Conservation (phyloP, 2,888 invertebrate genomes). For the Spilarctia lutea region DNA sequence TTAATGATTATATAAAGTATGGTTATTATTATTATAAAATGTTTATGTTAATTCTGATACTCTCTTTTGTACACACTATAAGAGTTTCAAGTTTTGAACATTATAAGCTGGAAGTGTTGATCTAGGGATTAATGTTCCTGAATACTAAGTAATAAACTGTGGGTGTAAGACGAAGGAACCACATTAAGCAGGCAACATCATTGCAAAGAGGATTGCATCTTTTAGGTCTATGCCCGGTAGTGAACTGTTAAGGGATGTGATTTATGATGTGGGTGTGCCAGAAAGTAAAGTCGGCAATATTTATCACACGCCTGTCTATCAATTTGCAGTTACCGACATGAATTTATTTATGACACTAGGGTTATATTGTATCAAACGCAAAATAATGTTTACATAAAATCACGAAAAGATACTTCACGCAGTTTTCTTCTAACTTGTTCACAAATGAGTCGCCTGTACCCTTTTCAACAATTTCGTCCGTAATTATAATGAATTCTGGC, state of each 20-base stretch:
- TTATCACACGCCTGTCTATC: no score
- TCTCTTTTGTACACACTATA: no score
- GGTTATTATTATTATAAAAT: background rate
- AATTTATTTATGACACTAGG: background rate
- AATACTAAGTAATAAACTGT: no score
- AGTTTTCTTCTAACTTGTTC: constrained; percentile 25
- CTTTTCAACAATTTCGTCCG: constrained; percentile 29
- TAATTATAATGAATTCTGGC: constrained; percentile 17
- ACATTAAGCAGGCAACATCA: no score
- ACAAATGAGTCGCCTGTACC: constrained; percentile 5
- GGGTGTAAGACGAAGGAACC: no score
- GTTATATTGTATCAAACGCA: constrained; percentile 4
- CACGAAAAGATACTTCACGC: constrained; percentile 56
- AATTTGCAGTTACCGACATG: no score
- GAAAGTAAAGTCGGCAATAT: background rate
- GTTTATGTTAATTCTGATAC: background rate
- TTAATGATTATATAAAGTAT: background rate
- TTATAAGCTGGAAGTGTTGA: no score
- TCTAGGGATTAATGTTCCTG: no score
- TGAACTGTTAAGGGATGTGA: no score
- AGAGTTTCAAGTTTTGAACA: no score
- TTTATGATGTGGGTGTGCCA: background rate
- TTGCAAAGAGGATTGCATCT: no score
- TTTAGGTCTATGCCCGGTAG: no score
- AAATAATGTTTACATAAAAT: constrained; percentile 33